Evolutionary conservation across 2,797 vertebrate species (phyloP), one percentile per base, ranked within the genome.

Genomic region (Buphagus erythrorhynchus): DNA sequence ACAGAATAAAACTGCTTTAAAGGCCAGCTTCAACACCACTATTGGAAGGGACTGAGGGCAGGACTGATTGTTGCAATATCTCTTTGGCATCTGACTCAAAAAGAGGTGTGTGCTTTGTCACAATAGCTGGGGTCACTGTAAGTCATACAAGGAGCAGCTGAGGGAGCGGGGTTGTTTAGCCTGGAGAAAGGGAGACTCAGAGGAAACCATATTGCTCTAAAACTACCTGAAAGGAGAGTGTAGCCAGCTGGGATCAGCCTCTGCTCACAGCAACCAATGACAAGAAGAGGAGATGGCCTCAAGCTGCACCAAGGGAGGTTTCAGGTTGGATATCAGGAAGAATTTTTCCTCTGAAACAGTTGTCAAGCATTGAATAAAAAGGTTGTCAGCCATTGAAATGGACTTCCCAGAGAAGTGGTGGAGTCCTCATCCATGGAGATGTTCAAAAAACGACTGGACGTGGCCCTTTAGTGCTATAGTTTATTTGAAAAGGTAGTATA

Each of bases 381-480:
- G 5, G 6, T 54, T 69, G 18, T 55, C 65, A 55, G 19, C n/a
- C 55, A 49, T 1, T 71, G 43, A 52, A 77, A 65, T 42, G 38
- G 29, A 59, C 33, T 72, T 46, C 18, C 46, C 18, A 54, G 40
- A 40, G 21, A 72, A 78, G 26, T 24, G 38, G 22, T 52, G 18
- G 33, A 59, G 46, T 48, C 51, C 28, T 51, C 38, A 59, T n/a
- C 38, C 18, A 8, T 20, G 11, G 15, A 52, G 38, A 26, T 35
- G 21, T 35, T 72, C 45, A 52, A n/a, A 45, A 58, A 52, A 77
- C 0, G 0, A 46, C 21, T 35, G 51, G 9, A 52, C 2, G 0
- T 12, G 16, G 13, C 31, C 24, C 18, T 35, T 35, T 17, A 58
- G 7, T 52, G 51, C 25, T 40, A 16, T 40, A 16, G 15, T 40